phyloP scores from a whole-genome alignment of 1,140 invertebrate species.

The Drosophila arawakana region DNA sequence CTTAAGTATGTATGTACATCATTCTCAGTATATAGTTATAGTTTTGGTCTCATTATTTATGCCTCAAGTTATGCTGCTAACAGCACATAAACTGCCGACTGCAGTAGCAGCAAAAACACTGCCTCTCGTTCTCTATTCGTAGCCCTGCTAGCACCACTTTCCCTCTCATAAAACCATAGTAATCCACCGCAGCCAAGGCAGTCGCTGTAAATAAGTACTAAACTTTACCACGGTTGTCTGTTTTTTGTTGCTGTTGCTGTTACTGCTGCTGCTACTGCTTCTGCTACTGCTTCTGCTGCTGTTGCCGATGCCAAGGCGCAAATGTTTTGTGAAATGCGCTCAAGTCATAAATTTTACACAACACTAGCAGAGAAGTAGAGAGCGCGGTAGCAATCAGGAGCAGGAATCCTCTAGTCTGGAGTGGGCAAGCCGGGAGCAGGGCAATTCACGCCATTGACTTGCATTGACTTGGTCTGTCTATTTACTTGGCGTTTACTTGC shows the following conservation, averaged over 20 bases:
- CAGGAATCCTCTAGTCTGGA: too few species aligned
- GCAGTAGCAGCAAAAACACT: slow-evolving; percentile 43
- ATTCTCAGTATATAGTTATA: slow-evolving; percentile 47
- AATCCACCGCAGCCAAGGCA: slow-evolving; percentile 49
- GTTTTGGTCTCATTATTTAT: slow-evolving; percentile 72
- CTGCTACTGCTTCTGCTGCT: slow-evolving; percentile 32
- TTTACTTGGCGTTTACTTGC: slow-evolving; percentile 72
- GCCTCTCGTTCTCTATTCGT: background rate
- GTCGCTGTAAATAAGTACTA: slow-evolving; percentile 67
- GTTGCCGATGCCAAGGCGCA: slow-evolving; percentile 59
- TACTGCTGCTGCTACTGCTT: slow-evolving; percentile 19
- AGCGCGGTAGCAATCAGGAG: background rate
- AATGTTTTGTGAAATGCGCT: slow-evolving; percentile 81
- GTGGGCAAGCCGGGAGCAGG: background rate
- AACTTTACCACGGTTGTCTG: slow-evolving; percentile 71
- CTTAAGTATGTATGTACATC: background rate
- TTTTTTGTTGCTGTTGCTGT: slow-evolving; percentile 38
- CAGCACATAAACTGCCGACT: slow-evolving; percentile 77
- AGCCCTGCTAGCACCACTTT: slow-evolving; percentile 15
- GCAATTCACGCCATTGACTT: slow-evolving; percentile 65
- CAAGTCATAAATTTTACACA: slow-evolving; percentile 80
- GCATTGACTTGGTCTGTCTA: slow-evolving; percentile 75
- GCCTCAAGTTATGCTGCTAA: slow-evolving; percentile 74
- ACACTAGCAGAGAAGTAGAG: slow-evolving; percentile 34
- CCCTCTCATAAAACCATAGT: slow-evolving; percentile 28